These are phyloP conservation scores for Harlomillsia oculata DNA, from an alignment of 1,140 invertebrate species.

Conservation along the genomic window DNA sequence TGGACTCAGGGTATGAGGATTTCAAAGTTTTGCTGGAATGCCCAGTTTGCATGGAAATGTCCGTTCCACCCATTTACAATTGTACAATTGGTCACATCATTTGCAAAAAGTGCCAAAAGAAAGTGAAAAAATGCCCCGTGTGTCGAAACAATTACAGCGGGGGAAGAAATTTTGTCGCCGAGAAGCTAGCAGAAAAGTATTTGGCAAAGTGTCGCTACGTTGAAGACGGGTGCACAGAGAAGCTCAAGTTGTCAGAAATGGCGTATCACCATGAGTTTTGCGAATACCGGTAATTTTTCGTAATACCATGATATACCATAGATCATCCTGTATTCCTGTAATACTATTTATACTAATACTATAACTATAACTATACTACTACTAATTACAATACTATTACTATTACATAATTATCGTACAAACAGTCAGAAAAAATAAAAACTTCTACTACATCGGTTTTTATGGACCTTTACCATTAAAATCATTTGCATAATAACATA, in stretches of 20 bases:
- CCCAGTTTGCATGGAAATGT: conserved; percentile 10
- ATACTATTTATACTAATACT: too few species aligned
- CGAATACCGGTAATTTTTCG: background rate
- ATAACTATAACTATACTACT: too few species aligned
- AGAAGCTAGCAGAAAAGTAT: conserved; percentile 2
- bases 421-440: too few species aligned
- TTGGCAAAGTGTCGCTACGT: background rate
- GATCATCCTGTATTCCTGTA: too few species aligned
- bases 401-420: too few species aligned
- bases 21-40: background rate
- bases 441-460: too few species aligned
- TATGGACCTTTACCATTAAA: too few species aligned
- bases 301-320: too few species aligned
- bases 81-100: conserved; percentile 4
- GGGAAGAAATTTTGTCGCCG: background rate
- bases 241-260: background rate
- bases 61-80: background rate
- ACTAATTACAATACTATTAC: too few species aligned
- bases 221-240: background rate
- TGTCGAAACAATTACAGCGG: conserved; percentile 3
- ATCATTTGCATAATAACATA: too few species aligned
- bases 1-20: background rate
- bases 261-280: background rate
- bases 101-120: background rate
- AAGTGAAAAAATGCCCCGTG: conserved; percentile 3